phyloP scores from a whole-genome alignment of 2,888 invertebrate species.

The Tenthredo mesomela region DNA sequence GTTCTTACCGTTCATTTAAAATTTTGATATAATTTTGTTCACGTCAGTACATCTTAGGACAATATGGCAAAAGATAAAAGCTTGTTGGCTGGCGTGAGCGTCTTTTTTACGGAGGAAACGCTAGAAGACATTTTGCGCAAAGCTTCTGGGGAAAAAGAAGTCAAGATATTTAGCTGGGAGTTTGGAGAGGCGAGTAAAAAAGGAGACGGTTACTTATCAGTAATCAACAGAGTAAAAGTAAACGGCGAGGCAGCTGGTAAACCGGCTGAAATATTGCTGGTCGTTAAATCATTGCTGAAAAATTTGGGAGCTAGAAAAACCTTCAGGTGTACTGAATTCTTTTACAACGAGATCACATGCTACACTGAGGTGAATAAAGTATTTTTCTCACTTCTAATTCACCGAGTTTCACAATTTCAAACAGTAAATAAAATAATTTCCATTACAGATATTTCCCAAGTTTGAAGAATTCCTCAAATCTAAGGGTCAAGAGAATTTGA shows the following conservation, averaged over 20 bases:
- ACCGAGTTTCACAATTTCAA: not conserved
- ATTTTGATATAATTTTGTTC: not conserved
- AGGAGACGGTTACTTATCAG: constrained; percentile 87
- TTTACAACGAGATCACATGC: constrained; percentile 85
- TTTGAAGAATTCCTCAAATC: constrained; percentile 67
- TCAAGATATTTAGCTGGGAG: constrained; percentile 75
- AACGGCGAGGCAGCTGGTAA: constrained; percentile 76
- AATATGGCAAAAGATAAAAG: constrained; percentile 54
- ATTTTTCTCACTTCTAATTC: not conserved
- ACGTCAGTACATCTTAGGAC: not conserved
- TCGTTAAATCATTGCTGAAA: constrained; percentile 84
- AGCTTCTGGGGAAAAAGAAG: constrained; percentile 68
- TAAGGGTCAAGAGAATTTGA: constrained; percentile 62
- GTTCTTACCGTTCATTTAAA: not conserved
- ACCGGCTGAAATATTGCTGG: constrained; percentile 78
- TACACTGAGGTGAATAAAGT: constrained; percentile 76
- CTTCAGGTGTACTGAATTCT: constrained; percentile 84
- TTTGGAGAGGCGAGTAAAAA: constrained; percentile 79
- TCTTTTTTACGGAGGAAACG: constrained; percentile 75
- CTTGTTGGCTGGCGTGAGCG: constrained; percentile 63
- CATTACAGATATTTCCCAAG: constrained; percentile 67
- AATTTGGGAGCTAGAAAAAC: constrained; percentile 83
- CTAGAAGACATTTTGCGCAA: constrained; percentile 76
- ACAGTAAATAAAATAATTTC: not conserved
- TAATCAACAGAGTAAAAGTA: constrained; percentile 82